A percentile compares a stretch with the other conserved stretches of the same genome.
phyloP scores from a whole-genome alignment of 1,140 invertebrate species.

The Chymomyza costata region DNA sequence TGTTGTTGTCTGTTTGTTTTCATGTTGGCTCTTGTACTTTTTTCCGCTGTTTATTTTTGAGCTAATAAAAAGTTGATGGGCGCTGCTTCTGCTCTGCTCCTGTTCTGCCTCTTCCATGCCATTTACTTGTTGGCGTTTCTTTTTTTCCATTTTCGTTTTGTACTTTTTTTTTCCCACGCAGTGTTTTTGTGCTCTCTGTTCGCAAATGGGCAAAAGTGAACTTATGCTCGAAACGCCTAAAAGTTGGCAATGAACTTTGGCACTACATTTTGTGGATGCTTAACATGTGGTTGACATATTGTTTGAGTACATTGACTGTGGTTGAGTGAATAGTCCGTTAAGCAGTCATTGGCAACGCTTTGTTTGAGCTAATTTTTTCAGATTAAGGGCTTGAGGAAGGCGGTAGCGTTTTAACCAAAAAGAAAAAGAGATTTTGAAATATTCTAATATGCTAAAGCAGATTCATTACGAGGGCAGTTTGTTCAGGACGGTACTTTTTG shows the following conservation, averaged over 20 bases:
- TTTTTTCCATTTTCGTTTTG: conserved; percentile 8
- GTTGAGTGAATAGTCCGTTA: too few species aligned
- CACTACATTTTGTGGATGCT: conserved; percentile 7
- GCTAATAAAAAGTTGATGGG: conserved; percentile 67
- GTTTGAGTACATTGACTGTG: too few species aligned
- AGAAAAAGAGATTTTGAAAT: too few species aligned
- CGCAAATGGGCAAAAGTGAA: conserved; percentile 22
- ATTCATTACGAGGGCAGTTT: too few species aligned
- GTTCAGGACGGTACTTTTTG: too few species aligned
- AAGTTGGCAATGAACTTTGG: conserved; percentile 48
- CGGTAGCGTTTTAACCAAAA: too few species aligned
- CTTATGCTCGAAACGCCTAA: conserved; percentile 30
- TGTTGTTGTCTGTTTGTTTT: conserved; percentile 55
- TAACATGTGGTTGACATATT: background rate
- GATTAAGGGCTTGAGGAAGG: too few species aligned
- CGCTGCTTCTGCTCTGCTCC: conserved; percentile 9
- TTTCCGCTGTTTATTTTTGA: conserved; percentile 49
- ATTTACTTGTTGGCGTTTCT: background rate
- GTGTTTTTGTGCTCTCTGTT: background rate
- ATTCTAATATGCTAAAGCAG: too few species aligned
- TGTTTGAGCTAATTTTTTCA: too few species aligned
- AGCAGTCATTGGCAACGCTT: too few species aligned
- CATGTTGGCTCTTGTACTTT: conserved; percentile 15
- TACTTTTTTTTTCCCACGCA: background rate
- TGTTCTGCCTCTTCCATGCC: background rate